Evolutionary conservation across 2,888 invertebrate species (phyloP).

Genomic region (Panorpa germanica): DNA sequence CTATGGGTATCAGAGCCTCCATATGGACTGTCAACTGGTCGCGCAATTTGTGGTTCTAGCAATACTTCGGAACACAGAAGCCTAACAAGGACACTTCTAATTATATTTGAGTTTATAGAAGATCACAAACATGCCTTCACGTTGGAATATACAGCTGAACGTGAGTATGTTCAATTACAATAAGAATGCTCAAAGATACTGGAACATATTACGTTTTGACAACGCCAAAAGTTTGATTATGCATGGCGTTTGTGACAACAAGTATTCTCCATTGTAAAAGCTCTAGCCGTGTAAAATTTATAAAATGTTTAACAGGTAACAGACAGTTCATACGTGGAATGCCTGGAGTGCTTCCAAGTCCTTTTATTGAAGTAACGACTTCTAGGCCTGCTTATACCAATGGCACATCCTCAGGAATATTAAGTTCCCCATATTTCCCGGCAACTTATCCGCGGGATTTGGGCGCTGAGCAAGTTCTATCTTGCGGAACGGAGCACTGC

Average conservation of each 20-base stretch:
- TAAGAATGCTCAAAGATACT: background rate
- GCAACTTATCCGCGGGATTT: slow-evolving; percentile 43
- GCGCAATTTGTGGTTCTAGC: slow-evolving; percentile 35
- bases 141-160: slow-evolving; percentile 39
- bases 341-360: slow-evolving; percentile 19
- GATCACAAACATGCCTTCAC: slow-evolving; percentile 39
- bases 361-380: background rate
- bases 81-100: slow-evolving; percentile 35
- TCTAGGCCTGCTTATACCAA: background rate
- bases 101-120: slow-evolving; percentile 36
- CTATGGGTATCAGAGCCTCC: slow-evolving; percentile 44
- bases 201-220: slow-evolving; percentile 4
- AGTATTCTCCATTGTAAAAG: too few relatives aligned
- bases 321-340: slow-evolving; percentile 28
- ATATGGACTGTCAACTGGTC: slow-evolving; percentile 36
- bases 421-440: slow-evolving; percentile 50
- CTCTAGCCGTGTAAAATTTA: too few relatives aligned
- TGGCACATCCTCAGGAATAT: slow-evolving; percentile 16
- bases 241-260: too few relatives aligned
- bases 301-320: slow-evolving; percentile 35
- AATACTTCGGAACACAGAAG: slow-evolving; percentile 31
- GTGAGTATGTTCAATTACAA: slow-evolving; percentile 23
- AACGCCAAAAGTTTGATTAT: slow-evolving; percentile 2
- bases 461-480: slow-evolving; percentile 41
- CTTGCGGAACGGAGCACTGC: slow-evolving; percentile 34